Conservation (phyloP, 1,140 invertebrate species). For the Drosophila paulistorum region DNA sequence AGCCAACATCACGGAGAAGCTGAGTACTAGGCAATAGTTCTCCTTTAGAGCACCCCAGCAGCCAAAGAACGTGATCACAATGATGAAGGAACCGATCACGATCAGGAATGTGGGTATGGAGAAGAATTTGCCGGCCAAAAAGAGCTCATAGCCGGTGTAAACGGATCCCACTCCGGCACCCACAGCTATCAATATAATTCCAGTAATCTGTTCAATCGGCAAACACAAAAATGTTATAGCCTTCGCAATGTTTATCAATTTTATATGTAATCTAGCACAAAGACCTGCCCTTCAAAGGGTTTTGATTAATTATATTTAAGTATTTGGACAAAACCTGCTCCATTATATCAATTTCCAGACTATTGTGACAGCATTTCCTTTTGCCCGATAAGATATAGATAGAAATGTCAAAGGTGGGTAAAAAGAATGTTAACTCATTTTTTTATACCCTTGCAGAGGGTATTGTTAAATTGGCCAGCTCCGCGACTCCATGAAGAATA, state of each 20-base stretch:
- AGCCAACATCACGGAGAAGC: constrained; percentile 89
- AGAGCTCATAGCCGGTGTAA: constrained; percentile 87
- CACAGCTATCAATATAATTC: constrained; percentile 87
- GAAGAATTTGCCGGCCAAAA: constrained; percentile 86
- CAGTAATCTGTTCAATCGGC: constrained; percentile 85
- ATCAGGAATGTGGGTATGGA: constrained; percentile 90
- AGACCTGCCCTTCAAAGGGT: not conserved
- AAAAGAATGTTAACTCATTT: not conserved
- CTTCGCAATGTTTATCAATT: not conserved
- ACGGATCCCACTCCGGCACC: constrained; percentile 87
- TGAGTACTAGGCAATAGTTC: constrained; percentile 91
- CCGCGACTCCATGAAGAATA: too few species aligned
- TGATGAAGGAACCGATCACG: constrained; percentile 90
- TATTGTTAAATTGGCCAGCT: too few species aligned
- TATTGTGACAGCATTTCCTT: constrained; percentile 2
- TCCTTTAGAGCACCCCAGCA: constrained; percentile 94
- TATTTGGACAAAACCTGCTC: not conserved
- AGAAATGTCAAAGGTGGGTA: not conserved
- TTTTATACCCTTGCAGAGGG: not conserved
- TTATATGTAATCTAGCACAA: not conserved
- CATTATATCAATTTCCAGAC: not conserved
- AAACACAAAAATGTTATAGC: not conserved
- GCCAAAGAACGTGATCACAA: constrained; percentile 92
- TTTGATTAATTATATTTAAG: constrained; percentile 6
- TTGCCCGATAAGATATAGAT: constrained; percentile 14